Conservation (phyloP, 23 tunicate genomes). For the Styela clava region DNA sequence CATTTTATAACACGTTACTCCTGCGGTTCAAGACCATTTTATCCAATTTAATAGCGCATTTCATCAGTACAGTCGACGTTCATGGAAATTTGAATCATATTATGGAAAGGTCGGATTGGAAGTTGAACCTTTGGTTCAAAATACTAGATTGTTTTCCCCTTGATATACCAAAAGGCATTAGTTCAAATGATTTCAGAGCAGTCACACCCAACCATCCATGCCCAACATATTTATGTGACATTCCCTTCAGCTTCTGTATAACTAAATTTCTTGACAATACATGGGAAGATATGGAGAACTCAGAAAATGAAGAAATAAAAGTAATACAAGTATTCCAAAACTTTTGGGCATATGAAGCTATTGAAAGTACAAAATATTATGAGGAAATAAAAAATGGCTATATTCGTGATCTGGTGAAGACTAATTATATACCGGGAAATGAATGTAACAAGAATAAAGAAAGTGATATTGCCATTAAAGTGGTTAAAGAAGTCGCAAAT, state of each 20-base stretch:
- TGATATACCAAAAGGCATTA: background rate
- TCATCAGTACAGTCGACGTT: background rate
- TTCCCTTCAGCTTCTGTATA: conserved; percentile 27
- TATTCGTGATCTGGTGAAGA: background rate
- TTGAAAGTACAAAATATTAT: background rate
- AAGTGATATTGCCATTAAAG: background rate
- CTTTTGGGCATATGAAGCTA: background rate
- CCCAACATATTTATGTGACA: background rate
- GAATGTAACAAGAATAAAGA: background rate
- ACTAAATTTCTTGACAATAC: conserved; percentile 13
- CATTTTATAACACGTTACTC: background rate
- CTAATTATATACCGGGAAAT: background rate
- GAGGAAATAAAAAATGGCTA: background rate
- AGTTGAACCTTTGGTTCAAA: conserved; percentile 30
- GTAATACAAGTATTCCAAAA: background rate
- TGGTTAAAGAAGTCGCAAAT: background rate
- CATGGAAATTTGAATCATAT: background rate
- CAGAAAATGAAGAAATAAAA: background rate
- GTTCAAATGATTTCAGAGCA: background rate
- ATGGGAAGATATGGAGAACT: background rate
- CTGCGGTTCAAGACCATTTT: background rate
- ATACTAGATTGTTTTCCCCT: background rate
- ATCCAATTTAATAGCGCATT: background rate
- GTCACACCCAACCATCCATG: background rate
- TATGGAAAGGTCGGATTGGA: background rate